These are phyloP conservation scores for Hylaea fasciaria DNA, from an alignment of 2,888 invertebrate genomes.

Conservation along the genomic window DNA sequence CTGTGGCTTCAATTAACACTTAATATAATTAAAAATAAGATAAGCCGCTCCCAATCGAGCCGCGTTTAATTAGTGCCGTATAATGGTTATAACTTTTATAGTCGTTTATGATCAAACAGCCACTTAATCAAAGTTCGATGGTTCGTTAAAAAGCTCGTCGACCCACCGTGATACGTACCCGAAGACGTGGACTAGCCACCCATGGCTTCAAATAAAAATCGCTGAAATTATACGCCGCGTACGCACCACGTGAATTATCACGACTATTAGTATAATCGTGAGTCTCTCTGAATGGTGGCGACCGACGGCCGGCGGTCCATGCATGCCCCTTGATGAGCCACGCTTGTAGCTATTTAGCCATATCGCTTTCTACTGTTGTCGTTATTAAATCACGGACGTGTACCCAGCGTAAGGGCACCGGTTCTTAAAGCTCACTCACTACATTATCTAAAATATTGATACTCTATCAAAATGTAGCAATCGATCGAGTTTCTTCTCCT, in stretches of 20 bases:
- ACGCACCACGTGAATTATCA: conserved; percentile 70
- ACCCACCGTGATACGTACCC: conserved; percentile 50
- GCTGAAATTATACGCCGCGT: conserved; percentile 75
- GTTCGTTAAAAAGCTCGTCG: conserved; percentile 46
- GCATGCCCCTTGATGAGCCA: conserved; percentile 55
- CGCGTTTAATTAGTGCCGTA: conserved; percentile 52
- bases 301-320: conserved; percentile 46
- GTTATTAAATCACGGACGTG: conserved; percentile 51
- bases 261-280: conserved; percentile 74
- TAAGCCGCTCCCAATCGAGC: conserved; percentile 52
- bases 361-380: conserved; percentile 64
- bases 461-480: conserved; percentile 34
- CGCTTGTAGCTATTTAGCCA: conserved; percentile 62
- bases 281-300: conserved; percentile 55
- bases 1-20: conserved; percentile 69
- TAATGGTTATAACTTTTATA: conserved; percentile 40
- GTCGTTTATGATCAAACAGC: conserved; percentile 46
- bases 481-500: conserved; percentile 19
- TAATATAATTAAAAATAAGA: conserved; percentile 58
- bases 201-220: conserved; percentile 69
- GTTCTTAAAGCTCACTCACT: conserved; percentile 37
- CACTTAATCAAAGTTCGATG: conserved; percentile 47
- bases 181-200: conserved; percentile 69
- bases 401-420: conserved; percentile 56
- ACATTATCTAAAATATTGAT: conserved; percentile 20